phyloP scores from a whole-genome alignment of 2,113 vertebrate species.

The Manacus vitellinus region DNA sequence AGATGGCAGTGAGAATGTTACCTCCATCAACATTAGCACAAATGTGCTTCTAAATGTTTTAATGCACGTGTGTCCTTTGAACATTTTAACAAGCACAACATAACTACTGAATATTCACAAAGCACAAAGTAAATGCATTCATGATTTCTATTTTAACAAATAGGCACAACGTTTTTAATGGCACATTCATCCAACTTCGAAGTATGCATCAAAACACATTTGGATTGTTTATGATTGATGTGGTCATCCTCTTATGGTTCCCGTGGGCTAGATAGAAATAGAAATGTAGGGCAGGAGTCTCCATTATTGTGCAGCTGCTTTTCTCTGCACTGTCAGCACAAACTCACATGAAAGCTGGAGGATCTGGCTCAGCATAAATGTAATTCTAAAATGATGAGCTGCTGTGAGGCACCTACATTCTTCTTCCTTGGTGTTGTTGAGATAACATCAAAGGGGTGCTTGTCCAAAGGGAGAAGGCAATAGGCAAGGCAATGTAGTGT shows the following conservation, averaged over 20 bases:
- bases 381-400: constrained; percentile 8
- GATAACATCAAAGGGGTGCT: neutral
- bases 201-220: constrained; percentile 22
- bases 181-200: neutral
- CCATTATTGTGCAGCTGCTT: constrained; percentile 59
- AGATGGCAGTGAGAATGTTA: neutral
- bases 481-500: neutral
- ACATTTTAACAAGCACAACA: neutral
- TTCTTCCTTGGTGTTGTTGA: neutral
- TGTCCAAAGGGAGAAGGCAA: neutral
- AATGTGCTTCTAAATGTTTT: neutral
- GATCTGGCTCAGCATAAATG: constrained; percentile 50
- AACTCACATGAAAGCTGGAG: neutral
- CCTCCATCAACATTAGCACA: neutral
- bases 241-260: constrained; percentile 49
- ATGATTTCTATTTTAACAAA: constrained; percentile 12
- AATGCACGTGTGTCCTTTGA: neutral
- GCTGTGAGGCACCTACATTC: constrained; percentile 2
- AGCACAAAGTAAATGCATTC: neutral
- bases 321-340: constrained; percentile 49
- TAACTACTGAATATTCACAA: constrained; percentile 4
- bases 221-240: constrained; percentile 41
- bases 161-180: neutral
- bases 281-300: constrained; percentile 56
- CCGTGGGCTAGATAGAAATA: constrained; percentile 48